Percentiles rank a stretch among this genome's conserved stretches.
phyloP scores from a whole-genome alignment of 2,888 invertebrate genomes.

The Papilio demoleus region DNA sequence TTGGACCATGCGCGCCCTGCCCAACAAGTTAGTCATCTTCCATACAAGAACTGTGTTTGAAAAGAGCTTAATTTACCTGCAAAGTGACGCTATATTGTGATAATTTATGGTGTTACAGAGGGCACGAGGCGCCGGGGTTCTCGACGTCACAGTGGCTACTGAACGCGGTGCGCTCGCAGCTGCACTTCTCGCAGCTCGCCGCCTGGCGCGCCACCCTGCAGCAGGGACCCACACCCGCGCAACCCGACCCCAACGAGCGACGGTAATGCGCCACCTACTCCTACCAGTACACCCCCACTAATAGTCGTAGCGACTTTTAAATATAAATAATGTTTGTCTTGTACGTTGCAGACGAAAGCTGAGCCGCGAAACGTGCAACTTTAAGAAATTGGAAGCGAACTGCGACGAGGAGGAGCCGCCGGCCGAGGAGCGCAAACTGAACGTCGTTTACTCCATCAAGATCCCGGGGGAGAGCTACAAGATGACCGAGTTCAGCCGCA shows the following conservation, averaged over 20 bases:
- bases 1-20: slow-evolving; percentile 89
- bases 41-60: too few species aligned
- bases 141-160: slow-evolving; percentile 89
- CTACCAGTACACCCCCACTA: background rate
- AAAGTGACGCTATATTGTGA: background rate
- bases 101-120: slow-evolving; percentile 55
- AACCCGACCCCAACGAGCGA: slow-evolving; percentile 65
- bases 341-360: slow-evolving; percentile 69
- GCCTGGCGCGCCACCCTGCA: slow-evolving; percentile 90
- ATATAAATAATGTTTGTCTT: too few species aligned
- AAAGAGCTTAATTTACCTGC: too few species aligned
- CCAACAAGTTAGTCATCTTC: slow-evolving; percentile 63
- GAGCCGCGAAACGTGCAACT: slow-evolving; percentile 79
- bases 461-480: slow-evolving; percentile 86
- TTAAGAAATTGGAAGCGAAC: slow-evolving; percentile 77
- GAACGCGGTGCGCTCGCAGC: slow-evolving; percentile 96
- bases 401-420: slow-evolving; percentile 66
- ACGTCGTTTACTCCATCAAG: slow-evolving; percentile 87
- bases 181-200: slow-evolving; percentile 98
- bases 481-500: slow-evolving; percentile 79
- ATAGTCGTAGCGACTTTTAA: too few species aligned
- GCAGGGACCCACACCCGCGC: slow-evolving; percentile 50
- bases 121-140: slow-evolving; percentile 69
- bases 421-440: slow-evolving; percentile 67
- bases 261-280: slow-evolving; percentile 54